Evolutionary conservation across 1,140 invertebrate genomes (phyloP).

Genomic region (Pseudomyrmex flavicornis): DNA sequence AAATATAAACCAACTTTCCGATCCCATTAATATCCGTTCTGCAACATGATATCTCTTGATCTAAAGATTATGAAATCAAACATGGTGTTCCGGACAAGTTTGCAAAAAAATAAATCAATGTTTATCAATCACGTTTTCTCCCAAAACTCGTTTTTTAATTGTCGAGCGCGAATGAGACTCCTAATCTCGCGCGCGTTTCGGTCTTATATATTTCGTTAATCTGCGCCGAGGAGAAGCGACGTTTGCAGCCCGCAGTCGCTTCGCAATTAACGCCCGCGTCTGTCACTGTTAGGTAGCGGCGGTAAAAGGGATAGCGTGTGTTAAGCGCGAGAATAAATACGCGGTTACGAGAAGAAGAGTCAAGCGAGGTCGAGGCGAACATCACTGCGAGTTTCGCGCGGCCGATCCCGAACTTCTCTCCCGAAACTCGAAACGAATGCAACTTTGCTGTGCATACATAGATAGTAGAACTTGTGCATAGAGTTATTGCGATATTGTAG

Average conservation of each 20-base stretch:
- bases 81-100: neutral
- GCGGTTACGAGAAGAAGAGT: slow-evolving; percentile 28
- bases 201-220: slow-evolving; percentile 55
- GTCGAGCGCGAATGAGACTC: slow-evolving; percentile 14
- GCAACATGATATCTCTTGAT: neutral
- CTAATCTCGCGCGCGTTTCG: slow-evolving; percentile 18
- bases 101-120: neutral
- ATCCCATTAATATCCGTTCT: neutral
- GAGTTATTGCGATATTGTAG: slow-evolving; percentile 32
- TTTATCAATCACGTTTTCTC: neutral
- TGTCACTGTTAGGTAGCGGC: slow-evolving; percentile 15
- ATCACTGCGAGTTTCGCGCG: slow-evolving; percentile 34
- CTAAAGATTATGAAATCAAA: neutral
- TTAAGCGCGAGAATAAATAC: slow-evolving; percentile 57
- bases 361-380: slow-evolving; percentile 18
- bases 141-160: slow-evolving; percentile 19
- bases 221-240: slow-evolving; percentile 13
- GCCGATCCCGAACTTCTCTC: slow-evolving; percentile 27
- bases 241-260: slow-evolving; percentile 29
- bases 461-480: slow-evolving; percentile 28
- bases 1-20: neutral
- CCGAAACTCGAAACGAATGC: slow-evolving; percentile 47
- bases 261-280: slow-evolving; percentile 47
- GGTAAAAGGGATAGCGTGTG: slow-evolving; percentile 46
- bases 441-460: slow-evolving; percentile 34